Base-by-base conservation (phyloP, 1,140 invertebrate genomes). In the Pseudachorutes palmiensis region DNA sequence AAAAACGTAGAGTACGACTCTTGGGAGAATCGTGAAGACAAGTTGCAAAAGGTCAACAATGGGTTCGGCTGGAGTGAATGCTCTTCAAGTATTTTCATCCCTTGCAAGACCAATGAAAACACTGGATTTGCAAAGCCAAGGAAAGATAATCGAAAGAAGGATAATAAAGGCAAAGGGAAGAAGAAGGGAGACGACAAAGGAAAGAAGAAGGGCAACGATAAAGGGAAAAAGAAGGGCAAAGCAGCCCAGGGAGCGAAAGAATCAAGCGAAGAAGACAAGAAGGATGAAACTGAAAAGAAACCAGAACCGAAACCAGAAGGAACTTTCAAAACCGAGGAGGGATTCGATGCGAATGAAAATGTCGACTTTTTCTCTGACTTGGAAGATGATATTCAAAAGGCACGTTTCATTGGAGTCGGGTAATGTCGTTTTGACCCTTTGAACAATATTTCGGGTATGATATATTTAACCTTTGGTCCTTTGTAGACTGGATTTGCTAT, bases 1-100 rank as follows among this genome's bases (percentile, higher is more conserved):
- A 55, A 55, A 55, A 14, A 14, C 5, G 51, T 55, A 5, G 51
- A 55, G 24, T 55, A 55, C 24, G 51, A 55, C 24, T 55, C 51
- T 16, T 55, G 51, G 51, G 51, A 55, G 24, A 55, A 55, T 55
- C 51, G 51, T 26, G 51, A 55, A 55, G 51, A 55, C 51, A 55
- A 55, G 24, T 26, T 55, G 5, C 51, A 55, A 26, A 55, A 55
- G 24, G 51, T 55, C 24, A 55, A 55, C 51, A 55, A 55, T 22
- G 51, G 51, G 5, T 55, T 55, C 24, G 51, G 51, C 51, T 55
- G 51, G 51, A 55, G 51, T 22, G 51, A 55, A 5, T 55, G 51
- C 24, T 12, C 51, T 24, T 55, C 51, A 3, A 55, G 51, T 55
- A 55, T 55, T 55, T 55, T 55, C 51, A 55, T 55, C 51, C 51